phyloP scores from a whole-genome alignment of 2,888 invertebrate species.

The Protonemura montana region DNA sequence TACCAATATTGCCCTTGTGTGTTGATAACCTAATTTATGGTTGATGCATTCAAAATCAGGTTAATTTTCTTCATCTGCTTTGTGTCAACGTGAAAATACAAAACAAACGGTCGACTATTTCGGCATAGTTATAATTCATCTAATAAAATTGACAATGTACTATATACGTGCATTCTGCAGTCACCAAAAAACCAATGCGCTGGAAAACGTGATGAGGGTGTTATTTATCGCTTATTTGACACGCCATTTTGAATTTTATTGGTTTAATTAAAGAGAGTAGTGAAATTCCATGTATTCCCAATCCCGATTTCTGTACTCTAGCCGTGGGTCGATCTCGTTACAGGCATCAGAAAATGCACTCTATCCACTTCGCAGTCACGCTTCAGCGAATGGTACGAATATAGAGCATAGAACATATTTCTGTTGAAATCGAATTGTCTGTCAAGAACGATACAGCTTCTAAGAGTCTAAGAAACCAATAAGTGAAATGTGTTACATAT shows the following conservation, averaged over 20 bases:
- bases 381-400: background rate
- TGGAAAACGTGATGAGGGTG: background rate
- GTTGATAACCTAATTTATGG: background rate
- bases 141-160: background rate
- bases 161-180: background rate
- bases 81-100: background rate
- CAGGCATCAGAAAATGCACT: background rate
- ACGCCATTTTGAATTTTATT: background rate
- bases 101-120: background rate
- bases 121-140: background rate
- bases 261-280: background rate
- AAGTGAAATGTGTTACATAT: constrained; percentile 1
- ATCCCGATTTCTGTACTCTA: background rate
- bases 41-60: background rate
- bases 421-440: background rate
- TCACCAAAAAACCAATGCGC: background rate
- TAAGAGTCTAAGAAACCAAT: background rate
- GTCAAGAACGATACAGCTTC: background rate
- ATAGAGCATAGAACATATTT: background rate
- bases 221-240: background rate
- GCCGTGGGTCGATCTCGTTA: background rate
- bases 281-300: background rate
- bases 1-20: background rate
- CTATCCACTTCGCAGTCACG: background rate
- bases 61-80: background rate